Base-by-base conservation (phyloP, 2,797 vertebrate genomes). In the Prionace glauca region DNA sequence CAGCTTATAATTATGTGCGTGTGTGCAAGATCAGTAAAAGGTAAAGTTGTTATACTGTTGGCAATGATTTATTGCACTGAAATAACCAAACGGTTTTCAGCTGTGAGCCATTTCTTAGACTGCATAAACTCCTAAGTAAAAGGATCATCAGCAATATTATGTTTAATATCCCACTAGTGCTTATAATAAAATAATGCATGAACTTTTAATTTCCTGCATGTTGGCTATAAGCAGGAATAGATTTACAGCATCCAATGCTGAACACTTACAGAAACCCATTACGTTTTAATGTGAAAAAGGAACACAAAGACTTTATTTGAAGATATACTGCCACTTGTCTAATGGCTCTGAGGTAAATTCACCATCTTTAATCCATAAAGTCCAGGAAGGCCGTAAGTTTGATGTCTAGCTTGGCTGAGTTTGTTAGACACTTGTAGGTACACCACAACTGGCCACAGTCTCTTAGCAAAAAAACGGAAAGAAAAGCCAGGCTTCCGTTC, bases 171-270 rank as follows among this genome's bases (percentile, higher is more conserved):
- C 56, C 71, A 77, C 71, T 32, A 0, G 71, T 60, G 69, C 93
- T 72, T 60, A 50, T 20, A 95, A 74, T 16, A 94, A 94, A 77
- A 95, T 74, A 94, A 74, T 60, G 45, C 71, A 77, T n/a, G 12
- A 29, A 77, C 71, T n/a, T 95, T 74, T n/a, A 95, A 60, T 95
- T 95, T 95, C 93, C 45, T 95, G 71, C 74, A 95, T 50, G 67
- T n/a, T 60, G 12, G 45, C 50, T 95, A 20, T 56, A 95, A 77
- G 93, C 71, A 95, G 71, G 16, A 74, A 95, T 77, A 77, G 56
- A 95, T 74, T 95, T 95, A 95, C 29, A 95, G 77, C 71, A 95
- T 77, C 45, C 14, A 95, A n/a, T n/a, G 41, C 71, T 32, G 24
- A 36, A 41, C 32, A 74, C 69, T 94, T 94, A 95, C 32, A 77